Conservation (phyloP, 2,797 vertebrate species). For the Tolypeutes matacus region DNA sequence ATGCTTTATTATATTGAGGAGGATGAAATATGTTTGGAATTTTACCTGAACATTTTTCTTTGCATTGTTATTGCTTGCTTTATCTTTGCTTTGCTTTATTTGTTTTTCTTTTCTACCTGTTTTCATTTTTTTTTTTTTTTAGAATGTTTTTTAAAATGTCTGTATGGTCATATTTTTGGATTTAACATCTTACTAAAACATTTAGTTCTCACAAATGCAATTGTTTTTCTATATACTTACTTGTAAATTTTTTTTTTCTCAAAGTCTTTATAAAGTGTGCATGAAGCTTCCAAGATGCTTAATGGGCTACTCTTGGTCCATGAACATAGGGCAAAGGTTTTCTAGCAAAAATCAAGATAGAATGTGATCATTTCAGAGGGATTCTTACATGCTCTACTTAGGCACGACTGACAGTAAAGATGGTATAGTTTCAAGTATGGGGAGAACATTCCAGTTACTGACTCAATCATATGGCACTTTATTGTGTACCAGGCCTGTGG, state of each 20-base stretch:
- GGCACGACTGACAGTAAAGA: neutral
- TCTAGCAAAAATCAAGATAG: neutral
- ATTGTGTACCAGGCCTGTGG: neutral
- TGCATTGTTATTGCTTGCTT: neutral
- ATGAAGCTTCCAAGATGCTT: neutral
- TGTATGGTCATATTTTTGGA: neutral
- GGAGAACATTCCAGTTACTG: neutral
- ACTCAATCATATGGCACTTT: neutral
- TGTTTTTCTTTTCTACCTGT: neutral
- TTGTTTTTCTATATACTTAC: neutral
- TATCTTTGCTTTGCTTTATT: neutral
- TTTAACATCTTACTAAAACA: neutral
- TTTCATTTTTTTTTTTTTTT: neutral
- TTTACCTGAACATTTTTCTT: neutral
- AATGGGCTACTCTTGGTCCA: neutral
- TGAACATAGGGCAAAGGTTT: neutral
- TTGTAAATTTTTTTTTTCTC: neutral
- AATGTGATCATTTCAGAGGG: slow-evolving; percentile 42
- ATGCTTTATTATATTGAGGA: neutral
- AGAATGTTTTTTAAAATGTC: neutral
- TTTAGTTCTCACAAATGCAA: neutral
- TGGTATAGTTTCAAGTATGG: neutral
- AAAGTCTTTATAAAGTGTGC: neutral
- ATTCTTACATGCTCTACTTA: neutral
- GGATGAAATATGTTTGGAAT: neutral